Evolutionary conservation across 2,888 invertebrate genomes (phyloP).

Genomic region (Copidosoma aretas): DNA sequence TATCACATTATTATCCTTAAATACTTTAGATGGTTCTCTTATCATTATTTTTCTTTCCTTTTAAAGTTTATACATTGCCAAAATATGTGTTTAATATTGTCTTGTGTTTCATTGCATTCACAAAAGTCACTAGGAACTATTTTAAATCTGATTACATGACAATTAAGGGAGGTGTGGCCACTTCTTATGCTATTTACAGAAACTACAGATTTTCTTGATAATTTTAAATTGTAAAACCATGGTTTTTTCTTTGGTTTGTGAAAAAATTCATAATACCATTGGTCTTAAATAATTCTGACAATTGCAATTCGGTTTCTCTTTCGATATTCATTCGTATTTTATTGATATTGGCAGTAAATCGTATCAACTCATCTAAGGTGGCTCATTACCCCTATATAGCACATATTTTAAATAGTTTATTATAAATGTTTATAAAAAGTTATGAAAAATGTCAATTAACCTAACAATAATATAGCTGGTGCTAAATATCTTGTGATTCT

Average conservation of each 20-base stretch:
- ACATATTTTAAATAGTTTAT: no score
- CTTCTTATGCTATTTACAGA: conserved; percentile 20
- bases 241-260: conserved; percentile 1
- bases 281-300: neutral
- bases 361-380: neutral
- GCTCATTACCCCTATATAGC: no score
- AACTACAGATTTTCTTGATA: conserved; percentile 6
- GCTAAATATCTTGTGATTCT: no score
- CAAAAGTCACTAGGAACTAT: conserved; percentile 10
- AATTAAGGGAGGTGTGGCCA: conserved; percentile 6
- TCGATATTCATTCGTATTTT: neutral
- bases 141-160: conserved; percentile 8
- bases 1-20: no score
- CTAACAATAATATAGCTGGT: no score
- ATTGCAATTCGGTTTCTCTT: neutral
- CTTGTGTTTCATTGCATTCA: neutral
- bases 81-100: conserved; percentile 16
- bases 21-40: no score
- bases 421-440: no score
- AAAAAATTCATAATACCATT: neutral
- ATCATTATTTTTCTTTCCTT: no score
- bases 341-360: neutral
- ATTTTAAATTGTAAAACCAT: conserved; percentile 16
- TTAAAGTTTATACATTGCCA: conserved; percentile 6
- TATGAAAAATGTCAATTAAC: no score